Percentiles rank a stretch among this genome's conserved stretches.
phyloP scores from a whole-genome alignment of 2,113 vertebrate species.

The Acrocephalus kingi region DNA sequence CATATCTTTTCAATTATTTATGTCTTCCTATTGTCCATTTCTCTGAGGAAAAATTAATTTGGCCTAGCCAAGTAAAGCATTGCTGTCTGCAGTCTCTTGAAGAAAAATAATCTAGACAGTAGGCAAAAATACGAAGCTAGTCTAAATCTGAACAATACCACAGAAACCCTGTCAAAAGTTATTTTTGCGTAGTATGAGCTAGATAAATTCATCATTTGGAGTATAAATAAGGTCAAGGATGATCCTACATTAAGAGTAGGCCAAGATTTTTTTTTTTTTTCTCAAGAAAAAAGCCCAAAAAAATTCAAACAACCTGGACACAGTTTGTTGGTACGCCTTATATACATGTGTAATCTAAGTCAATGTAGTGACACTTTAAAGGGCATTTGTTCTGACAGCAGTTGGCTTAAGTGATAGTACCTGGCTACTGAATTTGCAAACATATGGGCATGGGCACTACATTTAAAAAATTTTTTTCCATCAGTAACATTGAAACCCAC shows the following conservation, averaged over 20 bases:
- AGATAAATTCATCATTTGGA: background rate
- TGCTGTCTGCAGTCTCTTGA: background rate
- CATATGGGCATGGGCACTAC: accelerated
- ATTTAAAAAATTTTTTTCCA: background rate
- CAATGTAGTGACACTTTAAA: background rate
- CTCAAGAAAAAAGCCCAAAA: background rate
- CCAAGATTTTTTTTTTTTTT: background rate
- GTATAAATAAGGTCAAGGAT: background rate
- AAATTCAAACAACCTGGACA: background rate
- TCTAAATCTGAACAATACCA: background rate
- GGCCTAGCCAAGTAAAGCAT: background rate
- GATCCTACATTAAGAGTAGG: background rate
- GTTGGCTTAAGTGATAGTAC: background rate
- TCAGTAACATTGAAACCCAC: background rate
- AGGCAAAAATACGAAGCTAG: background rate
- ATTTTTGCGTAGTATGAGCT: background rate
- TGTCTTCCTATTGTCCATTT: background rate
- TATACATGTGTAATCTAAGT: background rate
- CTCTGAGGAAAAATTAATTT: background rate
- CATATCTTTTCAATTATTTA: background rate
- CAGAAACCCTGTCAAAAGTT: background rate
- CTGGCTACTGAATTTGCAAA: background rate
- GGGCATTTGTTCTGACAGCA: background rate
- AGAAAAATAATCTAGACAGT: background rate
- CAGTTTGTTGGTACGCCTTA: background rate